Evolutionary conservation across 2,113 vertebrate genomes (phyloP).

Genomic region (Fregetta grallaria): DNA sequence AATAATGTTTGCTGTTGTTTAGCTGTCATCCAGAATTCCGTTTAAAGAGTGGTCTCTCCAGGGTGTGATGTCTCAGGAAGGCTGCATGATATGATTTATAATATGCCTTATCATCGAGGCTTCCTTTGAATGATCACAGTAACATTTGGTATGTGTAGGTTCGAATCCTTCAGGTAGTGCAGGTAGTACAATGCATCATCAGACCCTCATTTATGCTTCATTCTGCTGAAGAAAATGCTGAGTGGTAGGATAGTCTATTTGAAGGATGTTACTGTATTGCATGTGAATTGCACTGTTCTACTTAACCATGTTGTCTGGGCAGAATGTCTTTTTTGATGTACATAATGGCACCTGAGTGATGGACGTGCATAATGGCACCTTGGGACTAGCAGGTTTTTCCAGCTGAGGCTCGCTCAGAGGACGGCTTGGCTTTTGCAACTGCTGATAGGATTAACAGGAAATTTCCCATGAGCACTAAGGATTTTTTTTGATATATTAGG

Average conservation of each 20-base stretch:
- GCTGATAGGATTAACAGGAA: neutral
- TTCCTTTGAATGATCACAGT: neutral
- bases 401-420: neutral
- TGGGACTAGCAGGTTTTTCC: neutral
- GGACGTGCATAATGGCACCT: neutral
- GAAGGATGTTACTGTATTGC: neutral
- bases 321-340: neutral
- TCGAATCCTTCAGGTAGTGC: neutral
- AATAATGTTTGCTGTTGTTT: neutral
- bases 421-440: neutral
- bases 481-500: neutral
- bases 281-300: neutral
- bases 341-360: neutral
- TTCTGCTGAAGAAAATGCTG: neutral
- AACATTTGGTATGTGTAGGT: neutral
- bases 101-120: neutral
- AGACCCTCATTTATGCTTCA: neutral
- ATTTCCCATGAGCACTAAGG: neutral
- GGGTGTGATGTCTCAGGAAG: neutral
- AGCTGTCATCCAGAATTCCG: neutral
- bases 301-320: neutral
- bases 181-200: neutral
- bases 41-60: neutral
- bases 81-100: neutral
- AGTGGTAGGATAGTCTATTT: neutral